Evolutionary conservation across 1,140 invertebrate genomes (phyloP), one percentile per base, ranked within the genome.

Genomic region (Caenorhabditis brenneri): DNA sequence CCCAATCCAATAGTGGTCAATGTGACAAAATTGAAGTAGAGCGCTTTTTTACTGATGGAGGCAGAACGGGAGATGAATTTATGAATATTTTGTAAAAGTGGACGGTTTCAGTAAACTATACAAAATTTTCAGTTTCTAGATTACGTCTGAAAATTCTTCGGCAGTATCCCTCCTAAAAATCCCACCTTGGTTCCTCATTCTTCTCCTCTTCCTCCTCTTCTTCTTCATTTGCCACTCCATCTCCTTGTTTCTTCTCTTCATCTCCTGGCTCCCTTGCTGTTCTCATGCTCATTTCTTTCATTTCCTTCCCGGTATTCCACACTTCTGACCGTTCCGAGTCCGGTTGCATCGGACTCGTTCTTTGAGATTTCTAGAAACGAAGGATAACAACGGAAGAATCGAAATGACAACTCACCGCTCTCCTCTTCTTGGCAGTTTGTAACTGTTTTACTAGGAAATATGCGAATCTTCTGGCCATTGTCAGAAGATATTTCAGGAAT

Each of bases 1-100:
- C 88, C 88, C 29, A 89, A 80, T 48, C 88, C 88, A 80, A 89
- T 88, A 1, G 88, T 90, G 5, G 87, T 90, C 7, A 89, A 36
- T n/a, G 88, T 88, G 15, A 89, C 87, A 80, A 88, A 89, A 69
- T 86, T 89, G 60, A 89, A 89, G 74, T 90, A 90, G 58, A 89
- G 74, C 1, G 88, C 88, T 69, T 89, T 87, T n/a, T n/a, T n/a
- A n/a, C n/a, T n/a, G n/a, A n/a, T n/a, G n/a, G n/a, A n/a, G n/a
- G n/a, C n/a, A n/a, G n/a, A n/a, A n/a, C 24, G 10, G 27, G 1
- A 51, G 16, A n/a, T 16, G 0, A 4, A 10, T 49, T 51, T 51
- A 51, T 0, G 49, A 51, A n/a, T n/a, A n/a, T n/a, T n/a, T n/a
- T n/a, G n/a, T n/a, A n/a, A n/a, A n/a, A n/a, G n/a, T n/a, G n/a